Evolutionary conservation across 2,797 vertebrate species (phyloP).

Genomic region (Cottoperca gobio): DNA sequence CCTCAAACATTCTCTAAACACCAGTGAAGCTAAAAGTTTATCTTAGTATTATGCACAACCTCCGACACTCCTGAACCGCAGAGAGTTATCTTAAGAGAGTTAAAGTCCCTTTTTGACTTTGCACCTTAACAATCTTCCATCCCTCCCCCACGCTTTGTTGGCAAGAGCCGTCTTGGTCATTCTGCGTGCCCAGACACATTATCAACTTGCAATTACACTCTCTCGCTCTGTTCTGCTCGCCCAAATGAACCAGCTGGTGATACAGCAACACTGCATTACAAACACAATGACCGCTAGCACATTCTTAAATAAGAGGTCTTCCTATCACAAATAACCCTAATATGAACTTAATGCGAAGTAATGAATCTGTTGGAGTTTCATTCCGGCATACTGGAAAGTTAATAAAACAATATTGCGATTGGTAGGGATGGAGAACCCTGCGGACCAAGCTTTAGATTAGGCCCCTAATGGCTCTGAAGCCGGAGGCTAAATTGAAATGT

Average conservation of each 20-base stretch:
- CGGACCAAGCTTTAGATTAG: conserved; percentile 91
- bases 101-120: conserved; percentile 67
- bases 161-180: conserved; percentile 67
- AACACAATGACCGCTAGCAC: conserved; percentile 77
- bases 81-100: conserved; percentile 53
- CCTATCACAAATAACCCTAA: conserved; percentile 92
- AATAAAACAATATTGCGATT: conserved; percentile 91
- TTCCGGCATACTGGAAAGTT: conserved; percentile 90
- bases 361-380: conserved; percentile 90
- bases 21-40: conserved; percentile 13
- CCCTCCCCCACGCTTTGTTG: conserved; percentile 55
- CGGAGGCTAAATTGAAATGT: conserved; percentile 92
- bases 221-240: conserved; percentile 52
- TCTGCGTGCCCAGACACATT: conserved; percentile 76
- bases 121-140: conserved; percentile 72
- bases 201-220: conserved; percentile 78
- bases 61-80: conserved; percentile 40
- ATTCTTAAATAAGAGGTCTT: conserved; percentile 88
- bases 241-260: conserved; percentile 76
- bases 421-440: conserved; percentile 78
- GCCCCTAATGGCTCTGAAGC: conserved; percentile 94
- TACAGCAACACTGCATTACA: conserved; percentile 60
- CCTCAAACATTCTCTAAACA: background rate
- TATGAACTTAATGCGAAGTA: conserved; percentile 94
- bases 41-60: conserved; percentile 29